phyloP scores from a whole-genome alignment of 2,113 vertebrate genomes.

The Lamprotornis superbus region DNA sequence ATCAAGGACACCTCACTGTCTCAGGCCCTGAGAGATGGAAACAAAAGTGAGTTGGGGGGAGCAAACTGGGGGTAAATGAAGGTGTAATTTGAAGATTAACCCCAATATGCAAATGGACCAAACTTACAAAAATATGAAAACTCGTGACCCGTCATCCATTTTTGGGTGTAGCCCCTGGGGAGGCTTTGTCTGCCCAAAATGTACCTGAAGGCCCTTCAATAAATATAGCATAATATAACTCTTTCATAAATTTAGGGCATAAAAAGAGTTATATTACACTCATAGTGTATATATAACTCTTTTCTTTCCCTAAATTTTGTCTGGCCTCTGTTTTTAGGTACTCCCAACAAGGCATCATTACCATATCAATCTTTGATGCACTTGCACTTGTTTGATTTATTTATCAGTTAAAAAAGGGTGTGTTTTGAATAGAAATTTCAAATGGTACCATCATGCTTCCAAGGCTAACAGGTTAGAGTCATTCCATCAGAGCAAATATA shows the following conservation, averaged over 20 bases:
- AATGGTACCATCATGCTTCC: not conserved
- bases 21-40: not conserved
- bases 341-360: not conserved
- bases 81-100: not conserved
- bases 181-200: accelerated
- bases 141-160: accelerated
- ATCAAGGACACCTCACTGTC: not conserved
- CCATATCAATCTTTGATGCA: not conserved
- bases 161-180: not conserved
- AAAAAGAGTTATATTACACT: not conserved
- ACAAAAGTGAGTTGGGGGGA: not conserved
- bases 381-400: not conserved
- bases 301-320: not conserved
- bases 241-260: not conserved
- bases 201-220: not conserved
- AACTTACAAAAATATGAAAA: not conserved
- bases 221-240: not conserved
- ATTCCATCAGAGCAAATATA: not conserved
- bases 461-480: not conserved
- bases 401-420: not conserved
- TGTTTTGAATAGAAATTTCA: not conserved
- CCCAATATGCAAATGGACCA: not conserved
- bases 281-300: not conserved
- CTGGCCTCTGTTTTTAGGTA: not conserved
- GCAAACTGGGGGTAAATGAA: not conserved